These are phyloP conservation scores for Speoplatyrhinus poulsoni DNA, from an alignment of 2,113 vertebrate species.

Conservation along the genomic window DNA sequence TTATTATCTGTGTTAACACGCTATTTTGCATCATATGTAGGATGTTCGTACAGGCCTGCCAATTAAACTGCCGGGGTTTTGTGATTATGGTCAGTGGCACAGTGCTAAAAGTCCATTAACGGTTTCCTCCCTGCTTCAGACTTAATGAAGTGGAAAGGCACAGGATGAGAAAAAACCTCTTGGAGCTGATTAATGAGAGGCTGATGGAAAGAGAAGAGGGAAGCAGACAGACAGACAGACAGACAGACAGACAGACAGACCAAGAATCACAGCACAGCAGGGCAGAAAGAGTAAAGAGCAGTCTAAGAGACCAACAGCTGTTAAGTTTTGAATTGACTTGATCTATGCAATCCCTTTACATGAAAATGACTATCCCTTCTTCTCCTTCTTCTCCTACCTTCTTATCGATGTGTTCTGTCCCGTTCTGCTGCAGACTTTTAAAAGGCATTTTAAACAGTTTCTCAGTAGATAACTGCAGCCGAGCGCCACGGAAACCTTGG, in stretches of 20 bases:
- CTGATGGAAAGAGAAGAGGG: conserved; percentile 1
- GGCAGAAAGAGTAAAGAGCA: conserved; percentile 2
- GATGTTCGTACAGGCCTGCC: conserved; percentile 27
- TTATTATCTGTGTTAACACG: conserved; percentile 28
- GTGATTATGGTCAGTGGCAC: too few species aligned
- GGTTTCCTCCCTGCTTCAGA: conserved; percentile 40
- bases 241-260: conserved; percentile 7
- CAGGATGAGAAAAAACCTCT: conserved; percentile 42
- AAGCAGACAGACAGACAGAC: conserved; percentile 17
- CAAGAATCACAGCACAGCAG: not conserved
- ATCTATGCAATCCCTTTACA: conserved; percentile 36
- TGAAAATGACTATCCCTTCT: conserved; percentile 32
- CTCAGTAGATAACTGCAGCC: conserved; percentile 22
- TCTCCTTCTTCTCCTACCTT: conserved; percentile 8
- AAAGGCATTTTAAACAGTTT: conserved; percentile 44
- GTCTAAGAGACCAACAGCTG: too few species aligned
- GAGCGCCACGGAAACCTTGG: conserved; percentile 31
- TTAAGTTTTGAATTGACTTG: conserved; percentile 19
- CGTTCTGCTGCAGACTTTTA: conserved; percentile 8
- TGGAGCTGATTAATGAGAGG: conserved; percentile 48
- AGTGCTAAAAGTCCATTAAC: conserved; percentile 50
- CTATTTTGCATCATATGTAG: conserved; percentile 29
- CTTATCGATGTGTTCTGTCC: not conserved
- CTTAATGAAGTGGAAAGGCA: conserved; percentile 65
- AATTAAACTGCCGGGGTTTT: not conserved